Evolutionary conservation across 2,797 vertebrate species (phyloP), one percentile per base, ranked within the genome.

Genomic region (Arctocebus calabarensis): DNA sequence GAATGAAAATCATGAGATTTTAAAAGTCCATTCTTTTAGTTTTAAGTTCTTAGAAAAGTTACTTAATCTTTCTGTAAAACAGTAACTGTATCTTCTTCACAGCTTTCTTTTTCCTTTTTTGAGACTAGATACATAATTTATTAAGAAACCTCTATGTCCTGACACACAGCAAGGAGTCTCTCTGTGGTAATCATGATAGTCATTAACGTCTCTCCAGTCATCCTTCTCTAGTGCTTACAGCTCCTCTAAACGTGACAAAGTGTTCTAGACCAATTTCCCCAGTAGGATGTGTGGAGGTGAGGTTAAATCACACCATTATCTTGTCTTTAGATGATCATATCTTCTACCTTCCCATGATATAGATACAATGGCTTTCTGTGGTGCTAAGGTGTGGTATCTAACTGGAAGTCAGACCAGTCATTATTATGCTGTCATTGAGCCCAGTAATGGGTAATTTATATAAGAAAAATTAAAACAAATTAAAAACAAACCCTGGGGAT

Each of bases 41-140:
- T 43, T 12, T 57, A 92, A 52, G 13, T 22, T 78, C 68, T 68
- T n/a, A 34, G 43, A 12, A 43, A 84, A 78, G 91, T 32, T 84
- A 45, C 9, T 45, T 45, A 84, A n/a, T 40, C 55, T 93, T 13
- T 90, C 32, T 59, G 14, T 88, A 89, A 94, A 92, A 89, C 45
- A 71, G 32, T 73, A 52, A 84, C 10, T 37, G 43, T 45, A 75
- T 19, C 9, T 83, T 73, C 27, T 59, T 84, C 55, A 45, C n/a
- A 20, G 5, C 4, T 68, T 82, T 37, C 45, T 4, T 6, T 6
- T 9, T 45, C 43, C 55, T 93, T 88, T 91, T 57, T 83, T n/a
- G 62, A 79, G 82, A 29, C 64, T 57, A 77, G 82, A 40, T 45
- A 57, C 88, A 25, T 84, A 77, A 78, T 64, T 57, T 55, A 45